phyloP scores from a whole-genome alignment of 2,113 vertebrate genomes.

The Pomatorhinus ruficollis region DNA sequence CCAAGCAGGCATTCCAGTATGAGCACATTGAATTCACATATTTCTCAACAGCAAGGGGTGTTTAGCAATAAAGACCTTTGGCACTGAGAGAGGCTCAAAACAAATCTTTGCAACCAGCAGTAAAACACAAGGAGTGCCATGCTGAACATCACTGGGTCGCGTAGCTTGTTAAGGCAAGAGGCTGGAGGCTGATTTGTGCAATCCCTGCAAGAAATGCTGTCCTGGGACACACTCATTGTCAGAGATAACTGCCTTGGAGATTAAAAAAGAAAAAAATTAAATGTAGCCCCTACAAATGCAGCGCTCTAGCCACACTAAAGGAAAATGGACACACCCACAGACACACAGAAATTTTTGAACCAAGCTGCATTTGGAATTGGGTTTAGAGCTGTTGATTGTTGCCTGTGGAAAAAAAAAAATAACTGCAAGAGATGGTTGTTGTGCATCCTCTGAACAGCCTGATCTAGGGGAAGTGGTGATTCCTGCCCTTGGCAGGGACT shows the following conservation, averaged over 20 bases:
- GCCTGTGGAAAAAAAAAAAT: neutral
- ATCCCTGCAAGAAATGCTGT: neutral
- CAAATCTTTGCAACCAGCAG: conserved; percentile 3
- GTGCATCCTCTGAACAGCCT: neutral
- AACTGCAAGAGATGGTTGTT: neutral
- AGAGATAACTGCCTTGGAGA: neutral
- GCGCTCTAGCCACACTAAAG: neutral
- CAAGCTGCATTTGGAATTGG: neutral
- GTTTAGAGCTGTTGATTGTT: neutral
- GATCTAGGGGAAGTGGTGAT: neutral
- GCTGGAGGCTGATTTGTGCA: conserved; percentile 40
- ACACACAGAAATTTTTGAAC: neutral
- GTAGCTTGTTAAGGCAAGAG: neutral
- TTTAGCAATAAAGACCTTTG: conserved; percentile 55
- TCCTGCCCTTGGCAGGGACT: neutral
- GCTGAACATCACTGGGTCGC: neutral
- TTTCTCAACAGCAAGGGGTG: conserved; percentile 43
- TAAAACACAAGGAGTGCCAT: neutral
- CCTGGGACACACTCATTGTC: neutral
- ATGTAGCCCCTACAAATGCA: neutral
- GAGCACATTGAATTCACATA: neutral
- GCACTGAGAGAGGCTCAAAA: conserved; percentile 2
- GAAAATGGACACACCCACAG: neutral
- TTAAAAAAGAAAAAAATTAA: neutral
- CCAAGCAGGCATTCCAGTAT: neutral